These are phyloP conservation scores for Typhlomys cinereus DNA, from an alignment of 2,113 vertebrate genomes.

Conservation along the genomic window DNA sequence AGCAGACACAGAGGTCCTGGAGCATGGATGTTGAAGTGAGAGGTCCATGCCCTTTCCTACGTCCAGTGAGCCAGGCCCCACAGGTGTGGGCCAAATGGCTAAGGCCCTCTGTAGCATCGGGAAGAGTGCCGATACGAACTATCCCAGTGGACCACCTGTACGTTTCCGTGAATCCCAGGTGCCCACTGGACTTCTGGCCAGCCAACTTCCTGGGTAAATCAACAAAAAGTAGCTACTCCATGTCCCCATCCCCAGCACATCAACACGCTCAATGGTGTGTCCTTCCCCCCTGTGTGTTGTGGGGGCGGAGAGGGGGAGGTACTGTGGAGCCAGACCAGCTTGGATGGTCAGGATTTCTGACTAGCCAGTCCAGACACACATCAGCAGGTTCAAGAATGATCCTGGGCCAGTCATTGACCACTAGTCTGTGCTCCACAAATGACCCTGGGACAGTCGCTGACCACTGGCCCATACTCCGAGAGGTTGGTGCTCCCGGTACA, in stretches of 20 bases:
- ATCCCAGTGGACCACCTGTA: neutral
- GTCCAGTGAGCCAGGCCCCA: accelerated
- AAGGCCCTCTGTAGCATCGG: neutral
- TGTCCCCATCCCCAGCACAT: accelerated
- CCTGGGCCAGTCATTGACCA: neutral
- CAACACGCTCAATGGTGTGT: neutral
- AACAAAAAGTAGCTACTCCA: neutral
- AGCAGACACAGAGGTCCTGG: neutral
- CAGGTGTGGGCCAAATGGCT: accelerated
- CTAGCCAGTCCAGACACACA: neutral
- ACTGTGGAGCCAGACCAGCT: neutral
- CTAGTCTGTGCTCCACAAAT: accelerated
- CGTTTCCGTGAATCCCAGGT: too few species aligned
- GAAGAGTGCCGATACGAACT: neutral
- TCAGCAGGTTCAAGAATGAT: accelerated
- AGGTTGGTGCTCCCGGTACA: neutral
- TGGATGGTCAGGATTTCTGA: neutral
- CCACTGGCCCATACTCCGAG: neutral
- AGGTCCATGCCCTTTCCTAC: neutral
- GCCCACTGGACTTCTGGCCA: neutral
- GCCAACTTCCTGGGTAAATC: neutral
- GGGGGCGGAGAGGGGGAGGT: too few species aligned
- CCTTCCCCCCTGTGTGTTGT: neutral
- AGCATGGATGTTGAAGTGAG: accelerated
- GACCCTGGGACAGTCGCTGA: accelerated